These are phyloP conservation scores for Orthonychiurus folsomi DNA, from an alignment of 2,888 invertebrate genomes.

Conservation along the genomic window DNA sequence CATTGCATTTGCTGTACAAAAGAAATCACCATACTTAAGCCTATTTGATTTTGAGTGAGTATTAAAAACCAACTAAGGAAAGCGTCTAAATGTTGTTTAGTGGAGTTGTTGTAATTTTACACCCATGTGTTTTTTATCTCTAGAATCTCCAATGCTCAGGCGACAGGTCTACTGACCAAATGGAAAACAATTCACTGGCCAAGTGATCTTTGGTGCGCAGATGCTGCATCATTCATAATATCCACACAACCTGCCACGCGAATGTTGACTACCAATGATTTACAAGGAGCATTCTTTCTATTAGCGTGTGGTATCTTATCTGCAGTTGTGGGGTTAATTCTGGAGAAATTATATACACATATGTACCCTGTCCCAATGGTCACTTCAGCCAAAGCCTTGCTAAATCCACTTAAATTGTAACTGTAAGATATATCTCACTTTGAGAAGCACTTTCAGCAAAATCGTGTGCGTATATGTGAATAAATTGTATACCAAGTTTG, in stretches of 20 bases:
- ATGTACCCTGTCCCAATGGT: too few species aligned
- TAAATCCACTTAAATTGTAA: too few species aligned
- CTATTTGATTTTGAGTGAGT: slow-evolving; percentile 35
- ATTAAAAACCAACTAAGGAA: background rate
- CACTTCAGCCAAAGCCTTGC: too few species aligned
- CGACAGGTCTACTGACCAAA: slow-evolving; percentile 36
- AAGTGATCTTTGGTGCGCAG: slow-evolving; percentile 27
- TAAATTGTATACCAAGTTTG: too few species aligned
- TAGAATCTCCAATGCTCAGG: slow-evolving; percentile 27
- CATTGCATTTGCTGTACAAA: slow-evolving; percentile 28
- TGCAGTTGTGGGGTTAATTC: slow-evolving; percentile 17
- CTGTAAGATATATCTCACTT: too few species aligned
- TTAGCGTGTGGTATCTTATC: slow-evolving; percentile 20
- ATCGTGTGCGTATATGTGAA: too few species aligned
- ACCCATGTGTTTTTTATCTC: too few species aligned
- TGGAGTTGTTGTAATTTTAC: too few species aligned
- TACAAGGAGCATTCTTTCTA: slow-evolving; percentile 35
- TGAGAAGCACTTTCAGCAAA: too few species aligned
- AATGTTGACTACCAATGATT: slow-evolving; percentile 29
- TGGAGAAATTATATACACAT: slow-evolving; percentile 19
- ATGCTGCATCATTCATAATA: slow-evolving; percentile 33
- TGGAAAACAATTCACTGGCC: slow-evolving; percentile 38
- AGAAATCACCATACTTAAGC: slow-evolving; percentile 20
- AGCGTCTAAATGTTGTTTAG: background rate
- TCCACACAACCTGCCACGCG: slow-evolving; percentile 29